A percentile compares a stretch with the other conserved stretches of the same genome.
Evolutionary conservation across 2,888 invertebrate genomes (phyloP).

Genomic region (Drosophila nr. perissopoda): DNA sequence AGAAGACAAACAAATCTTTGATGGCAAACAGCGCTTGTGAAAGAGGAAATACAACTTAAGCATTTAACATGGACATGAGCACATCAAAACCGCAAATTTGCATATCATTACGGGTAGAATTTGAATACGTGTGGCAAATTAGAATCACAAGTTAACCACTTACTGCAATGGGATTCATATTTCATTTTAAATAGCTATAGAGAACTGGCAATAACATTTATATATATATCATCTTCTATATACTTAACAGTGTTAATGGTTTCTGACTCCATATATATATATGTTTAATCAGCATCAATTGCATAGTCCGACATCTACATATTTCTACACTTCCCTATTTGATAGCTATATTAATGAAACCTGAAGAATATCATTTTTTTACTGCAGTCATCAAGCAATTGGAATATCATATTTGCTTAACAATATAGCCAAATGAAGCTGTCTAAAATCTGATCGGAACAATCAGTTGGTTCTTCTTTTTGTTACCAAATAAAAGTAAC

Average conservation of each 20-base stretch:
- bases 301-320: too few species aligned
- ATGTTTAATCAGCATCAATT: too few species aligned
- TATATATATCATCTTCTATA: background rate
- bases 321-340: background rate
- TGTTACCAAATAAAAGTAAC: background rate
- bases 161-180: background rate
- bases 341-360: background rate
- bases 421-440: background rate
- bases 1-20: background rate
- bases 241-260: background rate
- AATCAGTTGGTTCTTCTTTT: background rate
- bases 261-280: background rate
- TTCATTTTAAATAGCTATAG: background rate
- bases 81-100: conserved; percentile 16
- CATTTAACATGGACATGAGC: background rate
- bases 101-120: background rate
- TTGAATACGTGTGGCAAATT: background rate
- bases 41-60: conserved; percentile 6
- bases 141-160: background rate
- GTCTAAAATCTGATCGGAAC: background rate
- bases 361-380: background rate
- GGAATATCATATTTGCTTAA: background rate
- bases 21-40: conserved; percentile 15
- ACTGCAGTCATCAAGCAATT: background rate
- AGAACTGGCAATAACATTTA: background rate